These are phyloP conservation scores for Halichondria panicea DNA, from an alignment of 37 sponge, comb jelly and placozoan genomes.

Conservation along the genomic window DNA sequence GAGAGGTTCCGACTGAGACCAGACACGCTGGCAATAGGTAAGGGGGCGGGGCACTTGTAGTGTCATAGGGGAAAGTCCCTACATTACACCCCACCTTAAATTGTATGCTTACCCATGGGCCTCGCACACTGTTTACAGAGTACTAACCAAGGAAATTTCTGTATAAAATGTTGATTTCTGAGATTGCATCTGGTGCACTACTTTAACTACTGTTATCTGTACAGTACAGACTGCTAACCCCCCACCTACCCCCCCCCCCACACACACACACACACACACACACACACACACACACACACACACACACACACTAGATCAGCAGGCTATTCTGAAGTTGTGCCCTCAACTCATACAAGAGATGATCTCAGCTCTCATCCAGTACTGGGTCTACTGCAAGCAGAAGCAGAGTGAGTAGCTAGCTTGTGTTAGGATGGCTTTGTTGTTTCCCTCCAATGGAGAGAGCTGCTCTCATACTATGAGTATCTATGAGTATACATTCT, in stretches of 20 bases:
- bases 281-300: background rate
- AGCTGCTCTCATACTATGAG: no score
- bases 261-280: no score
- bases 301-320: constrained; percentile 35
- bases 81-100: no score
- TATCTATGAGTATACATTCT: no score
- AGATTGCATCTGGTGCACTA: constrained; percentile 6
- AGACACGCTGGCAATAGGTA: constrained; percentile 34
- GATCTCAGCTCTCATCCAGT: constrained; percentile 53
- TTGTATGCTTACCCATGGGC: no score
- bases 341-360: constrained; percentile 77
- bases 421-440: no score
- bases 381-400: constrained; percentile 14
- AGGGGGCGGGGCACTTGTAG: no score
- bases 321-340: constrained; percentile 50
- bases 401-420: constrained; percentile 10
- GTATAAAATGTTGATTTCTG: no score
- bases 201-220: background rate
- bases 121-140: no score
- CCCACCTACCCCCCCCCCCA: constrained; percentile 2
- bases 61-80: no score
- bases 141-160: no score
- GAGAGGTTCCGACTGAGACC: constrained; percentile 29
- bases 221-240: background rate
- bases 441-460: no score